Conservation (phyloP, 2,888 invertebrate genomes). For the Coenonympha glycerion region DNA sequence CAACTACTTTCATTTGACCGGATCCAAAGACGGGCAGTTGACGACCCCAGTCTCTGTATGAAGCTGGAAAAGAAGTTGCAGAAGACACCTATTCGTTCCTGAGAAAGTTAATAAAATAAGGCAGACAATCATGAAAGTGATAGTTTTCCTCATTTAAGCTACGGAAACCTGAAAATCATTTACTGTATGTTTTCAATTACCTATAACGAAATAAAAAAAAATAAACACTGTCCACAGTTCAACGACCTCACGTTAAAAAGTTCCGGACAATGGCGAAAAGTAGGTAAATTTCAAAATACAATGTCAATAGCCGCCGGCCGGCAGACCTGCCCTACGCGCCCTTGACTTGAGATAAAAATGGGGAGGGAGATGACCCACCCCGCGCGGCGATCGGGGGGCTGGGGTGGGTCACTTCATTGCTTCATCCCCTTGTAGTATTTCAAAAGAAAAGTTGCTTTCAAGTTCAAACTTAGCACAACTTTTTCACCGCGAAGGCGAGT, state of each 20-base stretch:
- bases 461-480: conserved; percentile 9
- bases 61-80: no score
- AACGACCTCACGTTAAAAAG: conserved; percentile 70
- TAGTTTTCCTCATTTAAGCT: no score
- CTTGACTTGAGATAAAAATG: conserved; percentile 74
- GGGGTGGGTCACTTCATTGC: conserved; percentile 29
- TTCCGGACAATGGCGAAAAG: conserved; percentile 70
- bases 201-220: no score
- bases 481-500: background rate
- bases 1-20: no score
- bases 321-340: conserved; percentile 74
- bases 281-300: conserved; percentile 74
- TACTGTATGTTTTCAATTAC: no score
- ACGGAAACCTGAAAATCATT: no score
- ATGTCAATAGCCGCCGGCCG: conserved; percentile 75
- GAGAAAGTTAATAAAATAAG: no score
- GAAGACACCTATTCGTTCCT: no score
- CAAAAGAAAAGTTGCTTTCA: conserved; percentile 37
- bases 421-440: conserved; percentile 20
- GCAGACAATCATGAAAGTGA: no score
- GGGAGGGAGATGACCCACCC: conserved; percentile 68
- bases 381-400: background rate
- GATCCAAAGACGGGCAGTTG: no score
- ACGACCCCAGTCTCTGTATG: no score
- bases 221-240: conserved; percentile 58